phyloP scores from a whole-genome alignment of 2,888 invertebrate species.

The Allygus modestus region DNA sequence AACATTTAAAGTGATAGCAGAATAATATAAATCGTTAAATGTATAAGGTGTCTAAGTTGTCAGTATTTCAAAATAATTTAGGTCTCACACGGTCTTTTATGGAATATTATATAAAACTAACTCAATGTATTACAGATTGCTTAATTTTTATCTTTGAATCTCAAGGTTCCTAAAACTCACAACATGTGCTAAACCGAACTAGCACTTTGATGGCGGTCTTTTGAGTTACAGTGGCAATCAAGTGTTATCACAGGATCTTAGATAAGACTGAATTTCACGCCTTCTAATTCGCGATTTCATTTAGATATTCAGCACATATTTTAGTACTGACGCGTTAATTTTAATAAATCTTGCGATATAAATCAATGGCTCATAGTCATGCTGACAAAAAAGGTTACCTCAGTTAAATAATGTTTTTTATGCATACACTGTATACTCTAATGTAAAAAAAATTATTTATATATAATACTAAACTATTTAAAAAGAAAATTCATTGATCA shows the following conservation, averaged over 20 bases:
- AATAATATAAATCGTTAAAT: too few species aligned
- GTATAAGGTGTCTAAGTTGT: too few species aligned
- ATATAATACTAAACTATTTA: too few species aligned
- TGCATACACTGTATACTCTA: too few species aligned
- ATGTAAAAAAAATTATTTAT: too few species aligned
- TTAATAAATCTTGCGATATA: slow-evolving; percentile 33
- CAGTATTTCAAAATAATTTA: too few species aligned
- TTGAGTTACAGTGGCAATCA: slow-evolving; percentile 30
- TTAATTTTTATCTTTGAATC: not conserved
- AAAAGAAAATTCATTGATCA: too few species aligned
- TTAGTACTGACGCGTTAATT: slow-evolving; percentile 42
- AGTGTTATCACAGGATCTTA: slow-evolving; percentile 44
- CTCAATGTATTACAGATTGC: not conserved
- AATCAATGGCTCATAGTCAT: not conserved
- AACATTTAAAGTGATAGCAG: too few species aligned
- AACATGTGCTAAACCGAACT: not conserved
- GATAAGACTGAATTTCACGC: slow-evolving; percentile 51
- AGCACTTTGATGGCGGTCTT: slow-evolving; percentile 3
- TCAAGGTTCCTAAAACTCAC: not conserved
- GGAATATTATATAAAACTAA: too few species aligned
- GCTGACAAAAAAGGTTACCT: not conserved
- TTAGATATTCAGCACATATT: slow-evolving; percentile 48
- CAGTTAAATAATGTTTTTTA: not conserved
- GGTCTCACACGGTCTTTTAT: too few species aligned
- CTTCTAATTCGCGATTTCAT: slow-evolving; percentile 47